Percentiles rank a stretch among this genome's conserved stretches.
phyloP scores from a whole-genome alignment of 1,140 invertebrate species.

The Apis cerana region DNA sequence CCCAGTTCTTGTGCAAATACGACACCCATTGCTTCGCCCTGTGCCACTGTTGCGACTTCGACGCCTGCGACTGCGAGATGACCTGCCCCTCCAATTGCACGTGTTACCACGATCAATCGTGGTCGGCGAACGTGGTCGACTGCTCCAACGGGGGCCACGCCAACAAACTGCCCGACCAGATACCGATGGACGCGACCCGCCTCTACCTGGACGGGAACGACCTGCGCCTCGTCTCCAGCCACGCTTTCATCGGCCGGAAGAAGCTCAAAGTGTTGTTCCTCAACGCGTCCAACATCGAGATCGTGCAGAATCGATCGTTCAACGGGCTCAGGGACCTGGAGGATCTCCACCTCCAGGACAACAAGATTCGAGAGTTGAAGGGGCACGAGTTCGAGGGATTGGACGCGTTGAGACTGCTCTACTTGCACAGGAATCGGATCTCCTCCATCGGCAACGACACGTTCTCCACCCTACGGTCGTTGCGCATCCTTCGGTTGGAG shows the following conservation, averaged over 20 bases:
- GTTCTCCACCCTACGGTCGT: slow-evolving; percentile 86
- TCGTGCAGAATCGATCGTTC: slow-evolving; percentile 94
- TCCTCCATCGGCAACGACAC: slow-evolving; percentile 88
- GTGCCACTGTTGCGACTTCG: slow-evolving; percentile 96
- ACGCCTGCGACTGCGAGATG: slow-evolving; percentile 97
- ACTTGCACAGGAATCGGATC: slow-evolving; percentile 87
- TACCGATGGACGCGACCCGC: slow-evolving; percentile 96
- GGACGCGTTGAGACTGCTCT: slow-evolving; percentile 84
- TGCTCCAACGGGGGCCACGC: slow-evolving; percentile 90
- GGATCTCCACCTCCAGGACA: slow-evolving; percentile 91
- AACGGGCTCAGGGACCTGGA: slow-evolving; percentile 92
- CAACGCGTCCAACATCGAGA: slow-evolving; percentile 92
- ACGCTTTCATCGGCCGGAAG: slow-evolving; percentile 95
- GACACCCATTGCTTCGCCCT: slow-evolving; percentile 94
- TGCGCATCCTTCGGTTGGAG: slow-evolving; percentile 88
- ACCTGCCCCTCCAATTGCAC: slow-evolving; percentile 95
- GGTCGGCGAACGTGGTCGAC: slow-evolving; percentile 95
- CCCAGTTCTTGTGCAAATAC: slow-evolving; percentile 95
- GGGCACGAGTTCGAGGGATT: slow-evolving; percentile 92
- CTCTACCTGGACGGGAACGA: slow-evolving; percentile 95
- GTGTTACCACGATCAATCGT: slow-evolving; percentile 95
- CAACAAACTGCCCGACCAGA: slow-evolving; percentile 88
- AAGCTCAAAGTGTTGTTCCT: slow-evolving; percentile 91
- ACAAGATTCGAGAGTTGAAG: slow-evolving; percentile 87
- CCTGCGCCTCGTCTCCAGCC: slow-evolving; percentile 88